Evolutionary conservation across 2,888 invertebrate species (phyloP), one percentile per base, ranked within the genome.

Genomic region (Dryocosmus kuriphilus): DNA sequence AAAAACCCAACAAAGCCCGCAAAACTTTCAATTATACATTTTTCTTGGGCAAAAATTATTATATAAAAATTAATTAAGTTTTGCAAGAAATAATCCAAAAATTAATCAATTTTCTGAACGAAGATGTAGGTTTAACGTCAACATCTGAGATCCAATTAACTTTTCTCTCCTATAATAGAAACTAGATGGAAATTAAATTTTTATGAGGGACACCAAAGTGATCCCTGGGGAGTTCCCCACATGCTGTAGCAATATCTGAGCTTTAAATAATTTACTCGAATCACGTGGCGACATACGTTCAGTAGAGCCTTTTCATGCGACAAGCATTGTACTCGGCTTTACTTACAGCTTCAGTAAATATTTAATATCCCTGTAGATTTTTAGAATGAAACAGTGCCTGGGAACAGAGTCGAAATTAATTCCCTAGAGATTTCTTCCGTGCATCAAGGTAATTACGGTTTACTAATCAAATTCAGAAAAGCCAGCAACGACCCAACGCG

Each of bases 191-290:
- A 71, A 71, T 71, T 30, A 71, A 71, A 71, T 30, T 71, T 71
- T 71, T n/a, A 71, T 71, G 46, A 71, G 67, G 67, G 67, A 11
- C 67, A 24, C 30, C 27, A 46, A 71, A 71, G 27, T 71, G 27
- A 71, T 71, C 67, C 46, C 67, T 30, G n/a, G 51, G 67, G 67
- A 71, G 46, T 46, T 71, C 27, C 67, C 67, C 67, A 71, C 46
- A 71, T 46, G 67, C 51, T 71, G 67, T 27, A 71, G 51, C 67
- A 51, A 71, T 71, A 71, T 71, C 46, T 9, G 67, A 71, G 67
- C 67, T 51, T 71, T 71, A 71, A 71, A 71, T 71, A 71, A 71
- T 71, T 71, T 46, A 71, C 67, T 46, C 19, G 51, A 30, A 51
- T 71, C 67, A 71, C 67, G 67, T 71, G 67, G 67, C 67, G 67